These are phyloP conservation scores for Drosophila ambigua DNA, from an alignment of 1,140 invertebrate genomes.

Conservation along the genomic window DNA sequence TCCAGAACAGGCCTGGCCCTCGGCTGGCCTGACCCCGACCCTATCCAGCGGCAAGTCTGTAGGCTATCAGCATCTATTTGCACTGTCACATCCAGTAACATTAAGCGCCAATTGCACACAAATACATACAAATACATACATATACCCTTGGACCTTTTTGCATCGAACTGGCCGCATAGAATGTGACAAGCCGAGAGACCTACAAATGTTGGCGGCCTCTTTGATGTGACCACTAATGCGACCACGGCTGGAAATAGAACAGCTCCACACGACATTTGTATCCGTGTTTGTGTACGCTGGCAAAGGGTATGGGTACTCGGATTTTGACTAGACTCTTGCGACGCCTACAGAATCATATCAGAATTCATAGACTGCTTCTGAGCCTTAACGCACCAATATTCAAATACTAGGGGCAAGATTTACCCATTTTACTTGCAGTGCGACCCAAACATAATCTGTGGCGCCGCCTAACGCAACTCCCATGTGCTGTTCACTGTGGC, in stretches of 20 bases:
- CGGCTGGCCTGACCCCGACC: slow-evolving; percentile 5
- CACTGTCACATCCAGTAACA: slow-evolving; percentile 70
- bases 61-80: slow-evolving; percentile 69
- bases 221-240: slow-evolving; percentile 43
- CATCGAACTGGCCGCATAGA: slow-evolving; percentile 8
- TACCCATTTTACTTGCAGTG: no score
- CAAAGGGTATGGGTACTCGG: no score
- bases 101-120: slow-evolving; percentile 60
- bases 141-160: slow-evolving; percentile 7
- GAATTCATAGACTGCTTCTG: no score
- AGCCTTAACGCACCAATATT: no score
- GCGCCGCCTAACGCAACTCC: no score
- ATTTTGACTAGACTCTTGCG: no score
- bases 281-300: no score
- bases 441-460: no score
- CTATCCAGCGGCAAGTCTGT: slow-evolving; percentile 54
- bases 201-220: slow-evolving; percentile 20
- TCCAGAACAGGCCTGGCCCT: slow-evolving; percentile 20
- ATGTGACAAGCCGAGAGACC: slow-evolving; percentile 32
- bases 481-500: no score
- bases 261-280: neutral
- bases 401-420: no score
- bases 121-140: slow-evolving; percentile 12
- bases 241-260: neutral
- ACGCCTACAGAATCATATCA: no score